A percentile compares a stretch with the other conserved stretches of the same genome.
Conservation (phyloP, 2,888 invertebrate genomes). For the Tillus elongatus region DNA sequence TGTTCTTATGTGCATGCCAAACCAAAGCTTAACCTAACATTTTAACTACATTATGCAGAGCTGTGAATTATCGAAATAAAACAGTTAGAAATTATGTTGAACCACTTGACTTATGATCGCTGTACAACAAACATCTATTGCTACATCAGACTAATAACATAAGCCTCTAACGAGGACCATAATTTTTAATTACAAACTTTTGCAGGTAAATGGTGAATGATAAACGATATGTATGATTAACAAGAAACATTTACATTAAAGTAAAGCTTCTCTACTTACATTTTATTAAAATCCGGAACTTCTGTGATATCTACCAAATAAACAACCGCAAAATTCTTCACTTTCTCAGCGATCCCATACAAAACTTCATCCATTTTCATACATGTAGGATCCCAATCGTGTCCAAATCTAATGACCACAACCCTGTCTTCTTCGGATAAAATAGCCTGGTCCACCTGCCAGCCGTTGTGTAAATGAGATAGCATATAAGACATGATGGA, state of each 20-base stretch:
- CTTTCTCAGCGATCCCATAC: constrained; percentile 93
- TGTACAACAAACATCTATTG: too few relatives aligned
- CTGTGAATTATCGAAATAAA: too few relatives aligned
- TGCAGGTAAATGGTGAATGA: too few relatives aligned
- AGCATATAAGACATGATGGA: constrained; percentile 96
- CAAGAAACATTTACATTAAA: constrained; percentile 6
- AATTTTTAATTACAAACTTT: too few relatives aligned
- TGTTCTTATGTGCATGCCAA: too few relatives aligned
- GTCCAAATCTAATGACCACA: constrained; percentile 95
- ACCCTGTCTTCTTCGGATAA: constrained; percentile 97
- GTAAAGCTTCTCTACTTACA: constrained; percentile 53
- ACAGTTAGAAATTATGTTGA: too few relatives aligned
- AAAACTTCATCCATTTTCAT: constrained; percentile 99
- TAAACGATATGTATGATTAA: constrained; percentile 1
- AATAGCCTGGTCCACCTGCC: constrained; percentile 99
- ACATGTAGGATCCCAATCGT: constrained; percentile 99
- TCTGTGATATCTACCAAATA: constrained; percentile 96
- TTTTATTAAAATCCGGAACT: constrained; percentile 99
- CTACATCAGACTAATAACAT: too few relatives aligned
- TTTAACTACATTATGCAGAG: too few relatives aligned
- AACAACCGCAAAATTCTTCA: constrained; percentile 97
- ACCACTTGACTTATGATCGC: too few relatives aligned
- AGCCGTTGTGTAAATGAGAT: constrained; percentile 98
- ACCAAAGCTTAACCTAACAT: too few relatives aligned
- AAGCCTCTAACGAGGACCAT: too few relatives aligned